Base-by-base conservation (phyloP, 2,797 vertebrate species). In the Chaunax sp. region DNA sequence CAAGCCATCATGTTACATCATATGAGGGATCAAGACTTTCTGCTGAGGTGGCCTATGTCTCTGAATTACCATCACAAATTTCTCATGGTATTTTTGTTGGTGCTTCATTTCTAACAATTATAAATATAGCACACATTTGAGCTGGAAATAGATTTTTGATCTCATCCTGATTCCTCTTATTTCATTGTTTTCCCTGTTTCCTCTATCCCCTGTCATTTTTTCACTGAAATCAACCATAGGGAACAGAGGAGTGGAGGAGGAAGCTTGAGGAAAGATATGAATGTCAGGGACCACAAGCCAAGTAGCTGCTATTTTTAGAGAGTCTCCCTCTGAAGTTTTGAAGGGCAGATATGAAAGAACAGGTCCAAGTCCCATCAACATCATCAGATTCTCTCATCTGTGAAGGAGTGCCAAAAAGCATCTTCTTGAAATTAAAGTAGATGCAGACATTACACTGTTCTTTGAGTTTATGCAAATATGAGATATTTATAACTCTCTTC, bases 231-330 rank as follows among this genome's bases (percentile, higher is more conserved):
- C 64, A 70, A 77, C 44, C 49, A 25, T 33, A 55, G 74, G 16
- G 28, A 82, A 75, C 41, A 40, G 60, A 78, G 66, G 80, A 47
- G 75, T 63, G 64, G 53, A 45, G 52, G 58, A 64, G 54, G 74
- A 82, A 63, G 75, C 75, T 72, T 38, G 58, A 73, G 65, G 69
- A 86, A 61, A 64, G 69, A 87, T 81, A 58, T 51, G 19, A 68
- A 81, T 84, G 72, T 87, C 77, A 86, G 77, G 75, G 72, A 87
- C 70, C 68, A 80, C 66, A 80, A 82, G 78, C 72, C 72, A 83
- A 83, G 45, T 50, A 41, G 45, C 58, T 64, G 70, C 82, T 90
- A 89, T 83, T 85, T 92, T 90, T 89, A 90, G 85, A 72, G 15
- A 66, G 35, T 43, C 54, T 74, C 28, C 53, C 84, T 79, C 70